Conservation (phyloP, 2,113 vertebrate species). For the Ginglymostoma cirratum region DNA sequence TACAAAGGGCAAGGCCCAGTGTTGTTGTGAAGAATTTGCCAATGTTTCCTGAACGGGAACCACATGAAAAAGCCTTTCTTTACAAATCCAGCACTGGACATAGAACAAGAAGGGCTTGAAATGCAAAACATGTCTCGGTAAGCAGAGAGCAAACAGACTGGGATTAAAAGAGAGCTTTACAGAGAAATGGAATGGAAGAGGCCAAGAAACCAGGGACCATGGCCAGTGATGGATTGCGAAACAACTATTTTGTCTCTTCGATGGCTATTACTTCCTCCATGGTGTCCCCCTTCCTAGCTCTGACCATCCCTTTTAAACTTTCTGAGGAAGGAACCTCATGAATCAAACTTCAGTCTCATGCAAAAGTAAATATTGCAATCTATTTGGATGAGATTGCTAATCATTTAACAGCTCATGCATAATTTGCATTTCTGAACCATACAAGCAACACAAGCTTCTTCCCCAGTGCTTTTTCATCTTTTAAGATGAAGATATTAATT, state of each 20-base stretch:
- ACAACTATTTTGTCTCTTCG: not conserved
- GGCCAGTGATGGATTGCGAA: not conserved
- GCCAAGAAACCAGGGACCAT: not conserved
- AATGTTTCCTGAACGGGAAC: not conserved
- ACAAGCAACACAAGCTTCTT: not conserved
- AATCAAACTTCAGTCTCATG: not conserved
- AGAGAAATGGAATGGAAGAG: not conserved
- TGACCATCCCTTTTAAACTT: not conserved
- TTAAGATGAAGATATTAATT: slow-evolving; percentile 3
- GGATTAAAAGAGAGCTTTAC: not conserved
- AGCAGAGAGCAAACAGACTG: not conserved
- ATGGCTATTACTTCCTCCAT: not conserved
- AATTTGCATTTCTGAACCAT: not conserved
- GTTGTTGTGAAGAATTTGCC: not conserved
- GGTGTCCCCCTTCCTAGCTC: not conserved
- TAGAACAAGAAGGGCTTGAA: not conserved
- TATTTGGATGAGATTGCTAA: not conserved
- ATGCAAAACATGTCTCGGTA: not conserved
- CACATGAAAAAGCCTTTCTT: not conserved
- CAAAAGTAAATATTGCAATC: not conserved
- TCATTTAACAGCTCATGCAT: not conserved
- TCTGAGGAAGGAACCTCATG: no score
- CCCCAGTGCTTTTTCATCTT: not conserved
- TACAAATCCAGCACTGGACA: not conserved
- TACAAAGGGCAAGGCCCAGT: not conserved